Base-by-base conservation (phyloP, 2,888 invertebrate species). In the Chrysolina haemoptera region DNA sequence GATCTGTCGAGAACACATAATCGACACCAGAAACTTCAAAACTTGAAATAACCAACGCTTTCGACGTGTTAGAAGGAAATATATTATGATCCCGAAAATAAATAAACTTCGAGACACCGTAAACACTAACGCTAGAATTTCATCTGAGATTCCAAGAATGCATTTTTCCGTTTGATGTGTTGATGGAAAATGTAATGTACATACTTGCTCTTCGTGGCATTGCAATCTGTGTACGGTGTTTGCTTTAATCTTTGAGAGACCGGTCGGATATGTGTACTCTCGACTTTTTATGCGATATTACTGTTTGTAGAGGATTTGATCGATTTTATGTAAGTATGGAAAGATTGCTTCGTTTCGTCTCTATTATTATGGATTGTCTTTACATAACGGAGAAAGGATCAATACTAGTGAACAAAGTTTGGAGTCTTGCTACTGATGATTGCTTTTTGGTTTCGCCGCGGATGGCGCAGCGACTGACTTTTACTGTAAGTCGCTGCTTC, bases 221-320 rank as follows among this genome's bases (percentile, higher is more conserved):
- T 43, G 14, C 43, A 43, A 43, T 43, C 43, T 14, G 14, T 43
- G 43, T 5, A 43, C 14, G 10, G 18, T 50, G 50, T 50, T 50
- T 50, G 50, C 50, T 16, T 50, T 18, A 16, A 50, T 50, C 43
- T 50, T 18, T 50, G 8, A 1, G n/a, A 8, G 50, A 50, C 18
- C n/a, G 50, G 18, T n/a, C 6, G 11, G 50, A 50, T 16, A 18
- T 50, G 50, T 50, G n/a, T 50, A 18, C 50, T 50, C 18, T 50
- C 50, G n/a, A 50, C 50, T n/a, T 18, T n/a, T 50, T 18, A 50
- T 50, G 50, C 50, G 18, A 50, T 50, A 50, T 50, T n/a, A 6
- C 18, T 50, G 50, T 50, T 50, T 50, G 50, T 50, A 16, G 18
- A 50, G 18, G 50, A 50, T 18, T 50, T 50, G 50, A 16, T 50